Percentiles rank a stretch among this genome's conserved stretches.
phyloP scores from a whole-genome alignment of 2,888 invertebrate species.

The Trisateles emortualis region DNA sequence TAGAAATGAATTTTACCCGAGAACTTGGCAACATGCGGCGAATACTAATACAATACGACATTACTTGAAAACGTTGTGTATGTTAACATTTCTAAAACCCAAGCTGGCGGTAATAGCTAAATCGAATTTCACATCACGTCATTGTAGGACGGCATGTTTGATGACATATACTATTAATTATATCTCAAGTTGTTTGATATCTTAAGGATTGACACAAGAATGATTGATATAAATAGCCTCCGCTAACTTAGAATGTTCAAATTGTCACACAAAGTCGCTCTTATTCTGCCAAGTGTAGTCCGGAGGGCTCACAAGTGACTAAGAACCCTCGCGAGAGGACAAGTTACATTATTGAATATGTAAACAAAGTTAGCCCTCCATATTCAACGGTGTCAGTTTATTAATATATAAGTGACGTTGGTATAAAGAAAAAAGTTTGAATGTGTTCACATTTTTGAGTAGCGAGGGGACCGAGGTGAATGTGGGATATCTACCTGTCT shows the following conservation, averaged over 20 bases:
- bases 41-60: not conserved
- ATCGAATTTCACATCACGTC: too few species aligned
- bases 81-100: not conserved
- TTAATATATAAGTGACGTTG: slow-evolving; percentile 12
- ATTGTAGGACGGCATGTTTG: too few species aligned
- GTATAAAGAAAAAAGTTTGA: slow-evolving; percentile 20
- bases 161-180: too few species aligned
- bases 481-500: not conserved
- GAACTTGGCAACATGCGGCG: slow-evolving; percentile 1
- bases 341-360: not conserved
- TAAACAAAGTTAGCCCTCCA: slow-evolving; percentile 1
- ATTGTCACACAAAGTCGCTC: too few species aligned
- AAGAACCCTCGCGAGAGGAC: not conserved
- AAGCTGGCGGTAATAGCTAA: not conserved
- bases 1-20: not conserved
- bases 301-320: not conserved
- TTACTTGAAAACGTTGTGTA: not conserved
- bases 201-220: too few species aligned
- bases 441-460: slow-evolving; percentile 14
- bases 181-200: too few species aligned
- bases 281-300: not conserved
- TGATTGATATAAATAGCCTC: too few species aligned
- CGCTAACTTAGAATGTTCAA: too few species aligned
- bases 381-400: slow-evolving; percentile 4
- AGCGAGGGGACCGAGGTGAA: not conserved